Base-by-base conservation (phyloP, 2,888 invertebrate species). In the Pandemis heparana region DNA sequence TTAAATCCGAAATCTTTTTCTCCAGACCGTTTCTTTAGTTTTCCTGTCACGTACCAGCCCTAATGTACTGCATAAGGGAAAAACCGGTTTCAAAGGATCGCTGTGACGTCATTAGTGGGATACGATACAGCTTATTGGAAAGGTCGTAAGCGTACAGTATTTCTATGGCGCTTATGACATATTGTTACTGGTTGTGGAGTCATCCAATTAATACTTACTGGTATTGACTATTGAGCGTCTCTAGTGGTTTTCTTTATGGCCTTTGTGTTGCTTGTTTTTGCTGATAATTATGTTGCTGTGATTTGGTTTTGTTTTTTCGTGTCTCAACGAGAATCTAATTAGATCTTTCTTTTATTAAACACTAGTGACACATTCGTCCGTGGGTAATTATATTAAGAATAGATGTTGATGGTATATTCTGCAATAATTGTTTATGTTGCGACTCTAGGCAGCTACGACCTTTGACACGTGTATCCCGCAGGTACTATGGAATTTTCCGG, bases 61-160 rank as follows among this genome's bases (percentile, higher is more conserved):
- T 73, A 73, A 73, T 73, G 73, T 69, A 73, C 73, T 73, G 73
- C 73, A 73, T 73, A 73, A 73, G 73, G 73, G 73, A 73, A 73
- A 72, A 73, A 73, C 73, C 59, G 72, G 51, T 60, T 65, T 72
- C 63, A 73, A 73, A 69, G 73, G 73, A 64, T 62, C 62, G 61
- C 72, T 68, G 63, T 73, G 73, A 63, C 73, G 63, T 73, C 73
- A 73, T 73, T 73, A 73, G 68, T 64, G 73, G 72, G 56, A 51
- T 64, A 41, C 68, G 62, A 73, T 69, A 68, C 38, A 48, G 41
- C 14, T 23, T 32, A 14, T 59, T 32, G 39, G 10, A 59, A 64
- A 64, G 9, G 59, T 10, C 14, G 46, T 39, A 69, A 64, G 59
- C 51, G n/a, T 59, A 38, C n/a, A 12, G n/a, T 14, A 12, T 3